Base-by-base conservation (phyloP, 2,113 vertebrate genomes). In the Aix galericulata region DNA sequence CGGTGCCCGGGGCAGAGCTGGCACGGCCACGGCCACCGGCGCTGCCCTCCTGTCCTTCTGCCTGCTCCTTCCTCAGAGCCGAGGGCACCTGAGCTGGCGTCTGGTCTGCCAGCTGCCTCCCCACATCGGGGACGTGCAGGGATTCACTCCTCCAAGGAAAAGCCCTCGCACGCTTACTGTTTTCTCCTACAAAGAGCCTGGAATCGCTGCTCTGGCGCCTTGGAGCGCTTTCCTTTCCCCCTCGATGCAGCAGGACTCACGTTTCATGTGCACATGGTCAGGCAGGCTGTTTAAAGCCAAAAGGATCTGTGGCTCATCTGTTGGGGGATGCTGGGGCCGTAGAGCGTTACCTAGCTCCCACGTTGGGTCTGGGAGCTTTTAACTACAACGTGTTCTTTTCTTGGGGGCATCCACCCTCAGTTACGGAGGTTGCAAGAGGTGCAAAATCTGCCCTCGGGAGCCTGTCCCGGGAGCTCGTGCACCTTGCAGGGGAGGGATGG, bases 111-210 rank as follows among this genome's bases (percentile, higher is more conserved):
- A 1, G 29, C 22, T 72, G 26, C 38, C 48, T 77, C 67, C 58
- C 88, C 4, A 3, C 40, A 2, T 55, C 38, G 29, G 4, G 77
- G 67, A 10, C 16, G 7, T 40, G 64, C 1, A 11, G 44, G 55
- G 63, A 77, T 69, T 18, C 69, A 32, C 16, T 86, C 2, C 38
- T 73, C 36, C 63, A 74, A 79, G 67, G 67, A 84, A 44, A 7
- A 29, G 23, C 69, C 18, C n/a, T 68, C 82, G 34, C 3, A 1
- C 8, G 1, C 38, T 55, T 25, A 25, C 5, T 78, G 26, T 58
- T 77, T 81, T 78, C 64, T 74, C 27, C 12, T 53, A 17, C 0
- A 0, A 17, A 74, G 7, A 7, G 17, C 55, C 58, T 77, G 72
- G 75, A 69, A 44, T 6, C 44, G 34, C n/a, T 18, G 3, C 16